phyloP scores from a whole-genome alignment of 1,140 invertebrate genomes.

The Cotesia chilonis region DNA sequence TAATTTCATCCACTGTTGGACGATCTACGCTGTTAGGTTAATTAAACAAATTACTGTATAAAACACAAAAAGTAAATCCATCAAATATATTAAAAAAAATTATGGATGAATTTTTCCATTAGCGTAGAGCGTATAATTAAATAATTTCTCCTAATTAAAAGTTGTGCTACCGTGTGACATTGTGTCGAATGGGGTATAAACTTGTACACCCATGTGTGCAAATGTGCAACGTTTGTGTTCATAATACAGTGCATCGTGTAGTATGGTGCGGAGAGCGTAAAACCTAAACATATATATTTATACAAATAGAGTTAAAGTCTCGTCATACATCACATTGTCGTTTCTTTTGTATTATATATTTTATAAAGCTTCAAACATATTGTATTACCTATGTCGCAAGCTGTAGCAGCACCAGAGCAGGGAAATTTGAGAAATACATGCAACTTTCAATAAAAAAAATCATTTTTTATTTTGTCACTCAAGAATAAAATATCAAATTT shows the following conservation, averaged over 20 bases:
- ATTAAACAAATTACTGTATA: slow-evolving; percentile 6
- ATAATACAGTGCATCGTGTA: no score
- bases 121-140: slow-evolving; percentile 1
- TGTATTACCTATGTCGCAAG: slow-evolving; percentile 40
- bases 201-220: no score
- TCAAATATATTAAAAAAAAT: not conserved
- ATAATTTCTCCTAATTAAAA: slow-evolving; percentile 1
- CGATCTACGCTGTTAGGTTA: not conserved
- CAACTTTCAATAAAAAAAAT: slow-evolving; percentile 14
- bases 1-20: not conserved
- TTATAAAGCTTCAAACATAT: slow-evolving; percentile 41
- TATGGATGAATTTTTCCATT: not conserved
- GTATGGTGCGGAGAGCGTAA: not conserved
- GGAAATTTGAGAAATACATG: slow-evolving; percentile 37
- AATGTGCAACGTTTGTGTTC: no score
- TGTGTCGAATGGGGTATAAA: no score
- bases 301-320: not conserved
- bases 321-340: not conserved
- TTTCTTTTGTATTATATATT: not conserved
- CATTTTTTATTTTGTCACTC: slow-evolving; percentile 2
- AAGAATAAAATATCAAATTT: slow-evolving; percentile 19
- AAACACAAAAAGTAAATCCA: not conserved
- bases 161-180: no score
- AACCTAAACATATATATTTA: no score
- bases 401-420: slow-evolving; percentile 25